Percentiles rank a stretch among this genome's conserved stretches.
phyloP scores from a whole-genome alignment of 2,113 vertebrate species.

The Daphoenositta chrysoptera region DNA sequence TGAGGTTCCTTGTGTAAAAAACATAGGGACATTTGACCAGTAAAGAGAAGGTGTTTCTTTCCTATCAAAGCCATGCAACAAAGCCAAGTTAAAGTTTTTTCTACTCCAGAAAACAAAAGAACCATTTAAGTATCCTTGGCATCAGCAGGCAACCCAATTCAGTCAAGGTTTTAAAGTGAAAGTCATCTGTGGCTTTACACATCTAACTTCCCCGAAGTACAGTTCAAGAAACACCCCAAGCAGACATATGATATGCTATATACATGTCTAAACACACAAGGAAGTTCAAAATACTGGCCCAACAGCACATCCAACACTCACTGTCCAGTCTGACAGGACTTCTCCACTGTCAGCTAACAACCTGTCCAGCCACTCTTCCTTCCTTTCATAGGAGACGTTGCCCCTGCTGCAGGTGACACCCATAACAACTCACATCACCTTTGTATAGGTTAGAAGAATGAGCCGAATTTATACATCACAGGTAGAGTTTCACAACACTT shows the following conservation, averaged over 20 bases:
- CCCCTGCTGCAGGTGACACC: not conserved
- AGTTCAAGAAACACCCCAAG: not conserved
- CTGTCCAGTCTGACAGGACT: not conserved
- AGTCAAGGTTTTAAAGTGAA: not conserved
- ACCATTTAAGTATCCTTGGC: not conserved
- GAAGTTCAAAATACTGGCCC: not conserved
- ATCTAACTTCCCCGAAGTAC: not conserved
- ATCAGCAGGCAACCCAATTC: not conserved
- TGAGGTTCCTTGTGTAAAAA: not conserved
- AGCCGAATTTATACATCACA: not conserved
- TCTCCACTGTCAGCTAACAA: not conserved
- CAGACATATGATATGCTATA: not conserved
- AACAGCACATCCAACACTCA: not conserved
- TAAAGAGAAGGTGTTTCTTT: not conserved
- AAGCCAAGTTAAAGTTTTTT: not conserved
- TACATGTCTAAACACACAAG: not conserved
- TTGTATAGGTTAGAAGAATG: not conserved
- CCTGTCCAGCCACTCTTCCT: not conserved
- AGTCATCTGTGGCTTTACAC: not conserved
- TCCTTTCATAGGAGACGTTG: not conserved
- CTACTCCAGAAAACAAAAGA: not conserved
- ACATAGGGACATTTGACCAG: not conserved
- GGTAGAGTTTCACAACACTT: not conserved
- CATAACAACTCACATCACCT: not conserved
- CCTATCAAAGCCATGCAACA: not conserved